These are phyloP conservation scores for Dermolepida albohirtum DNA, from an alignment of 2,888 invertebrate species.

Conservation along the genomic window DNA sequence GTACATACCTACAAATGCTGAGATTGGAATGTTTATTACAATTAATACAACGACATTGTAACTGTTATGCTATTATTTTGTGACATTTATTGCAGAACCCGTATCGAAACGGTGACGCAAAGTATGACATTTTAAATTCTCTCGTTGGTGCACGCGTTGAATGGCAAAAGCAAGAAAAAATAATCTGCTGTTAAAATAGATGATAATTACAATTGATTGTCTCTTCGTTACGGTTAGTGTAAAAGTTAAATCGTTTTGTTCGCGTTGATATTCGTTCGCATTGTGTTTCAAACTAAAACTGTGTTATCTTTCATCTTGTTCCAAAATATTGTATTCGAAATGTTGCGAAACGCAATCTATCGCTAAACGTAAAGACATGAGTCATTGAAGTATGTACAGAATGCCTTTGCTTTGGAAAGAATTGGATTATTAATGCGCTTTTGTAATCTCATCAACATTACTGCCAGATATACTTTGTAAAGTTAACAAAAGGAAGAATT, in stretches of 20 bases:
- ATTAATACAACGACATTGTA: slow-evolving; percentile 21
- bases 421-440: no score
- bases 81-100: slow-evolving; percentile 3
- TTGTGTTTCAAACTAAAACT: slow-evolving; percentile 9
- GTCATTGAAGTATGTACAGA: slow-evolving; percentile 11
- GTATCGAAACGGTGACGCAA: slow-evolving; percentile 6
- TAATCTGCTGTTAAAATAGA: slow-evolving; percentile 12
- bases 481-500: no score
- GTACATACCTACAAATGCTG: neutral
- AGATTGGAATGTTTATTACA: slow-evolving; percentile 16
- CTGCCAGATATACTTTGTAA: no score
- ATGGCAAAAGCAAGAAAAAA: slow-evolving; percentile 1
- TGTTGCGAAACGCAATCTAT: slow-evolving; percentile 20
- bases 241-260: slow-evolving; percentile 24
- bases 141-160: neutral
- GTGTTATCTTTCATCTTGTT: slow-evolving; percentile 17
- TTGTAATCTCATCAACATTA: no score
- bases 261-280: slow-evolving; percentile 12
- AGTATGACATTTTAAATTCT: slow-evolving; percentile 23
- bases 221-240: slow-evolving; percentile 17
- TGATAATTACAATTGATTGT: slow-evolving; percentile 27
- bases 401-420: neutral
- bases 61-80: slow-evolving; percentile 19
- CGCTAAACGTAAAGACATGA: slow-evolving; percentile 2
- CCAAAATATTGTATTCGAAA: slow-evolving; percentile 9